These are phyloP conservation scores for Drosophila borborema DNA, from an alignment of 2,888 invertebrate genomes.

Conservation along the genomic window DNA sequence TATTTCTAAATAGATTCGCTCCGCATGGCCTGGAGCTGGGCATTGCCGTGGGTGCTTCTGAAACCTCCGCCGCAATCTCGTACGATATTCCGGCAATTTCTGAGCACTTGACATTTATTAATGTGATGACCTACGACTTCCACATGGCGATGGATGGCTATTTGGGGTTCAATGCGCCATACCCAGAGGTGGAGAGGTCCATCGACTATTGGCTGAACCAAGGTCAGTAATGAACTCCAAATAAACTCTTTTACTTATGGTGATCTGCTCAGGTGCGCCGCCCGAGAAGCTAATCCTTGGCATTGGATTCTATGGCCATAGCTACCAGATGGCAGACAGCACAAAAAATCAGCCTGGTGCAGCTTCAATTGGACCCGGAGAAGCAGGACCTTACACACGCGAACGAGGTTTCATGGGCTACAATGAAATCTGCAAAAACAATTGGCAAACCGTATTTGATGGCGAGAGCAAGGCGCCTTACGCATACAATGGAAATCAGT, in stretches of 20 bases:
- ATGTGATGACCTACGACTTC: conserved; percentile 81
- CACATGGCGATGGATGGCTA: conserved; percentile 55
- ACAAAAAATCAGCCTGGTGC: conserved; percentile 62
- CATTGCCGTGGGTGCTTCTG: conserved; percentile 86
- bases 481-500: conserved; percentile 93
- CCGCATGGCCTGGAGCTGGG: conserved; percentile 88
- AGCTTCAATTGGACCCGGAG: conserved; percentile 48
- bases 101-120: conserved; percentile 70
- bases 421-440: conserved; percentile 66
- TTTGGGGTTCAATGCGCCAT: conserved; percentile 72
- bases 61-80: conserved; percentile 51
- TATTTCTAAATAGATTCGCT: conserved; percentile 44
- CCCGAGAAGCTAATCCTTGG: conserved; percentile 94
- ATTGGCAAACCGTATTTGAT: conserved; percentile 72
- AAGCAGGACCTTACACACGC: conserved; percentile 54
- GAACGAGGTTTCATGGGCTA: conserved; percentile 65
- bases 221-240: conserved; percentile 9
- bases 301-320: conserved; percentile 94
- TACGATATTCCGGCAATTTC: conserved; percentile 74
- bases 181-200: conserved; percentile 92
- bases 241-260: background rate
- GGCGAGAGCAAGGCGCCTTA: conserved; percentile 87
- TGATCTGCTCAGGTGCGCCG: conserved; percentile 83
- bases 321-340: conserved; percentile 90
- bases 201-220: conserved; percentile 92